phyloP scores from a whole-genome alignment of 2,888 invertebrate genomes.

The Eucriotettix oculatus region DNA sequence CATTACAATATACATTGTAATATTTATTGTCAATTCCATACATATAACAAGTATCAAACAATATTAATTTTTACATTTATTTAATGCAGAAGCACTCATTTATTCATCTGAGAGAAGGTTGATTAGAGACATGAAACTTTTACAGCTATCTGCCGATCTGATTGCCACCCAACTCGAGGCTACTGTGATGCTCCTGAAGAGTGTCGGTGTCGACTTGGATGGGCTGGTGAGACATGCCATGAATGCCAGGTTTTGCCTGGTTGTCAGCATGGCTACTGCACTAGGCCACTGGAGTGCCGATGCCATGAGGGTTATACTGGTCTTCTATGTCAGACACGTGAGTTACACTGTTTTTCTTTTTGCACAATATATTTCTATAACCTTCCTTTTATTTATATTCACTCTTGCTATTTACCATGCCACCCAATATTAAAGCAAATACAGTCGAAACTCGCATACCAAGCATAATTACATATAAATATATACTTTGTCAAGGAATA shows the following conservation, averaged over 20 bases:
- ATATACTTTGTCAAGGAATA: too few relatives aligned
- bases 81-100: too few relatives aligned
- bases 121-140: constrained; percentile 5
- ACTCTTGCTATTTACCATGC: too few relatives aligned
- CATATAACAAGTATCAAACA: too few relatives aligned
- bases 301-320: constrained; percentile 87
- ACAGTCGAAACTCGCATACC: too few relatives aligned
- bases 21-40: too few relatives aligned
- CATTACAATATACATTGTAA: too few relatives aligned
- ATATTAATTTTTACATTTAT: too few relatives aligned
- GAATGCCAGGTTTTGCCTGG: constrained; percentile 79
- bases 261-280: constrained; percentile 79
- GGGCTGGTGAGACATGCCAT: constrained; percentile 72
- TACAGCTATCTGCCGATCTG: constrained; percentile 70
- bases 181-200: constrained; percentile 76
- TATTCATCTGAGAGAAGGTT: too few relatives aligned
- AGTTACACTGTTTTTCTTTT: constrained; percentile 24
- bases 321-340: constrained; percentile 71
- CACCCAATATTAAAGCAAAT: too few relatives aligned
- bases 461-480: too few relatives aligned
- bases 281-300: constrained; percentile 77
- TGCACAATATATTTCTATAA: neutral
- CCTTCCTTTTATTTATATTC: neutral
- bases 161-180: constrained; percentile 71
- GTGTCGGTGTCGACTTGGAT: constrained; percentile 79